Conservation (phyloP, 2,797 vertebrate species). For the Eremophila alpestris region DNA sequence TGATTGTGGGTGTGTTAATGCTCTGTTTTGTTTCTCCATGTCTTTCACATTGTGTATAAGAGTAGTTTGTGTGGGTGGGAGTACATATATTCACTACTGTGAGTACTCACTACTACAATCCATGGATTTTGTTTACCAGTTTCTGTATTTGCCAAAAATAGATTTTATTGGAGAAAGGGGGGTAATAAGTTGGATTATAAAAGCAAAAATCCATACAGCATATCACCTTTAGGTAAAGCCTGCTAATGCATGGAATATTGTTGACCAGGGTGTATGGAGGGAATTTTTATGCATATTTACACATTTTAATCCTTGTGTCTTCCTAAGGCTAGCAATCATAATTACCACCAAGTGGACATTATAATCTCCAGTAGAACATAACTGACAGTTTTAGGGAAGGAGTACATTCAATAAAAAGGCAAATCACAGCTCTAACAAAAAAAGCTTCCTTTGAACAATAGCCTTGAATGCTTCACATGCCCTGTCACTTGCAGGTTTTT, state of each 20-base stretch:
- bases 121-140: neutral
- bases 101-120: neutral
- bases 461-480: neutral
- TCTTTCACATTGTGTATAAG: neutral
- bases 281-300: neutral
- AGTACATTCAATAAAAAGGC: neutral
- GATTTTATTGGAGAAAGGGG: neutral
- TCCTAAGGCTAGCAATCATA: neutral
- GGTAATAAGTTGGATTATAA: neutral
- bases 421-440: neutral
- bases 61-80: neutral
- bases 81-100: neutral
- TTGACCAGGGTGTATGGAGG: neutral
- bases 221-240: neutral
- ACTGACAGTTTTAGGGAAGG: neutral
- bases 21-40: neutral
- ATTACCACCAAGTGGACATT: neutral
- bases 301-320: neutral
- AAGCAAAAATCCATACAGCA: accelerated
- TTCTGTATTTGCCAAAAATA: neutral
- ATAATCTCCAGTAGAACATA: neutral
- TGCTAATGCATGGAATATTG: neutral
- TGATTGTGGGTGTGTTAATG: neutral
- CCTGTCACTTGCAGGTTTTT: neutral
- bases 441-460: neutral